These are phyloP conservation scores for Rhopilema esculentum DNA, from an alignment of 30 jellyfish, hydroid and myxozoan genomes.

Conservation along the genomic window DNA sequence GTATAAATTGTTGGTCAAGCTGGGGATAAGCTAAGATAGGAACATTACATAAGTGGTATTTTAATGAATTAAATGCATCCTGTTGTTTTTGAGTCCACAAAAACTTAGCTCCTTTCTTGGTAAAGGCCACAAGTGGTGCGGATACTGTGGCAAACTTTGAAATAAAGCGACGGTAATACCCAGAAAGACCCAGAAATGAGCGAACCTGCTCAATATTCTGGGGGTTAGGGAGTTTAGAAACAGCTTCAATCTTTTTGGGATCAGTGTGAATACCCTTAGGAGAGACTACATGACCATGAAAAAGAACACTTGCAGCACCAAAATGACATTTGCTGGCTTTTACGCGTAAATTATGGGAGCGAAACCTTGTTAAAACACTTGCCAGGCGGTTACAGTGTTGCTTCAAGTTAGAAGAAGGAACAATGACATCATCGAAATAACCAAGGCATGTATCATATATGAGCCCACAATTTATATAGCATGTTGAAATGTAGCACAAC, in stretches of 20 bases:
- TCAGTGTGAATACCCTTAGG: conserved; percentile 21
- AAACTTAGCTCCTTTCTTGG: conserved; percentile 20
- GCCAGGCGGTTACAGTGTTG: conserved; percentile 38
- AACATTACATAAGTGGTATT: neutral
- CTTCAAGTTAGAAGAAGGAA: neutral
- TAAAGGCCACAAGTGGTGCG: conserved; percentile 23
- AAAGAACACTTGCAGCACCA: conserved; percentile 25
- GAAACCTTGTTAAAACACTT: conserved; percentile 11
- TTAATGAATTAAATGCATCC: conserved; percentile 2
- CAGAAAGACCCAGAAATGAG: conserved; percentile 28
- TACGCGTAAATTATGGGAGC: conserved; percentile 13
- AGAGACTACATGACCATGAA: conserved; percentile 58
- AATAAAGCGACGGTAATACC: conserved; percentile 37
- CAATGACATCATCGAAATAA: conserved; percentile 21
- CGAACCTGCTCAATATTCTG: conserved; percentile 10
- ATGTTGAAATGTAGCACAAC: conserved; percentile 53
- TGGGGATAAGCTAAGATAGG: neutral
- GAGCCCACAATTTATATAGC: conserved; percentile 51
- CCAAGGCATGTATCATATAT: conserved; percentile 25
- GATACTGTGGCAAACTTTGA: conserved; percentile 31
- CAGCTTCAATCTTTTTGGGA: conserved; percentile 4
- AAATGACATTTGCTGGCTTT: conserved; percentile 42
- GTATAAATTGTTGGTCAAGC: neutral
- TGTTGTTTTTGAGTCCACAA: conserved; percentile 19
- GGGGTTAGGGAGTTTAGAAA: conserved; percentile 22